These are phyloP conservation scores for Cheirogaleus major DNA, from an alignment of 2,797 vertebrate genomes.

Conservation along the genomic window DNA sequence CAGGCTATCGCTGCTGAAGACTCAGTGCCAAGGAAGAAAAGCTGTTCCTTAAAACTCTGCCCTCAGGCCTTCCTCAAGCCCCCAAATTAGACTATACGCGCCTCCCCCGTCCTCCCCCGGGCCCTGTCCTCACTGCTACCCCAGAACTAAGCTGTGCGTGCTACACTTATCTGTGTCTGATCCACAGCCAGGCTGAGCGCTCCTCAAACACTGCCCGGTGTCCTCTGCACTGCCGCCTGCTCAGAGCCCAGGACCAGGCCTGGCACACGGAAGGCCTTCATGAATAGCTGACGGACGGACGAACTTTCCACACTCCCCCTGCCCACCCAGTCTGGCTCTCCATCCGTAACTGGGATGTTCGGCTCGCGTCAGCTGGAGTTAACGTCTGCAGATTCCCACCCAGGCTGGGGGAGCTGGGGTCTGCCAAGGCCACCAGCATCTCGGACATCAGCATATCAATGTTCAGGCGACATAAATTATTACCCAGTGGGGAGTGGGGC, in stretches of 20 bases:
- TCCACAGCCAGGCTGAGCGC: background rate
- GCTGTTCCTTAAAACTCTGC: background rate
- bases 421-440: conserved; percentile 69
- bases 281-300: background rate
- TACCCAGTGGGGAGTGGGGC: conserved; percentile 50
- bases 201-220: background rate
- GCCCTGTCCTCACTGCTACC: background rate
- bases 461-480: background rate
- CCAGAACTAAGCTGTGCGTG: background rate
- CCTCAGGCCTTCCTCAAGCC: background rate
- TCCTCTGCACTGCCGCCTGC: background rate
- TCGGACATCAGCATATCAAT: conserved; percentile 34
- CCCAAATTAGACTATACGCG: background rate
- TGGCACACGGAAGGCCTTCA: background rate
- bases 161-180: background rate
- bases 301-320: background rate
- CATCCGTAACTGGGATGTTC: background rate
- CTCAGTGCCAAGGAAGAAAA: background rate
- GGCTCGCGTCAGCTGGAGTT: conserved; percentile 11
- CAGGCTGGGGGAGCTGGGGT: conserved; percentile 41
- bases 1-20: background rate
- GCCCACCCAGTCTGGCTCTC: background rate
- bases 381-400: conserved; percentile 59
- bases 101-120: background rate
- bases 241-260: background rate